phyloP scores from a whole-genome alignment of 2,113 vertebrate genomes.

The Pionites leucogaster region DNA sequence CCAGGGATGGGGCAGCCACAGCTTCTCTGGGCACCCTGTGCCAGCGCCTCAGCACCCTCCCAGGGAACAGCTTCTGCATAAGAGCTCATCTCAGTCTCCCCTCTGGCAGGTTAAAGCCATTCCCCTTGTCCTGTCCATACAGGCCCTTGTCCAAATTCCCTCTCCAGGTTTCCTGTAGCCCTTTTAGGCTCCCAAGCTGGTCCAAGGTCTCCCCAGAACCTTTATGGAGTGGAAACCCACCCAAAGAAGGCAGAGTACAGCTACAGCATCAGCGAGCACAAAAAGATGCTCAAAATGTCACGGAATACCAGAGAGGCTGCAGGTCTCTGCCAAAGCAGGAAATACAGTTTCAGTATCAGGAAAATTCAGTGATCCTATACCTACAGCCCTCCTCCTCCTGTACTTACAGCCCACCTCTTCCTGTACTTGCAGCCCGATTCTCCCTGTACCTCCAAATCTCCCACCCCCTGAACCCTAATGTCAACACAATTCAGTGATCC shows the following conservation, averaged over 20 bases:
- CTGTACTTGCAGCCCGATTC: background rate
- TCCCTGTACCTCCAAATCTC: too few species aligned
- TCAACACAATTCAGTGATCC: too few species aligned
- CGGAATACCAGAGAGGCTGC: background rate
- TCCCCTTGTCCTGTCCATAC: background rate
- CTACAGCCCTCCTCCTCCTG: background rate
- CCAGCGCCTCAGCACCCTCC: too few species aligned
- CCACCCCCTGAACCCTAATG: too few species aligned
- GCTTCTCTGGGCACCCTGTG: too few species aligned
- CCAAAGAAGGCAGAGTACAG: background rate
- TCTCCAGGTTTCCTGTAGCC: background rate
- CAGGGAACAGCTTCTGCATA: background rate
- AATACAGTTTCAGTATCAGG: background rate
- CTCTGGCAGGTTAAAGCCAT: background rate
- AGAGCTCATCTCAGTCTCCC: background rate
- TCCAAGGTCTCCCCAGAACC: background rate
- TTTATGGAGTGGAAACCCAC: background rate
- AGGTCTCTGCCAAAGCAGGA: background rate
- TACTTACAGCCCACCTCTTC: too few species aligned
- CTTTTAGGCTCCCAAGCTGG: background rate
- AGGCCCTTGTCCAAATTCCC: background rate
- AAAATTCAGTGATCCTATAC: background rate
- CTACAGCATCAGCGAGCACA: fast-evolving
- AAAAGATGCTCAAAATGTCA: background rate
- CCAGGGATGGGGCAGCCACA: too few species aligned